Evolutionary conservation across 2,113 vertebrate genomes (phyloP).

Genomic region (Podarcis cretensis): DNA sequence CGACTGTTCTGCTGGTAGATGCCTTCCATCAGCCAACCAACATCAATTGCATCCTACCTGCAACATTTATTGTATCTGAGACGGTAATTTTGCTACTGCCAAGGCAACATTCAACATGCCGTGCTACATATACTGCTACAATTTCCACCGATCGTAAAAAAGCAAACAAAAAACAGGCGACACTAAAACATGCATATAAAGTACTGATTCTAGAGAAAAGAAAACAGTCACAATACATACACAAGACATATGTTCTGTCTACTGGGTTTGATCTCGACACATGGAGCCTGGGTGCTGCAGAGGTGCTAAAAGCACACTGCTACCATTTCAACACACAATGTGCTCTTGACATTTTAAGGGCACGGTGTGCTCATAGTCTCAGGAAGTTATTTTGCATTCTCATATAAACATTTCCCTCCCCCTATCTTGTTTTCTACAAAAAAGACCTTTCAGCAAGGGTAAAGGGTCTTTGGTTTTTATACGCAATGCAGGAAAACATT

Average conservation of each 20-base stretch:
- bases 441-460: conserved; percentile 67
- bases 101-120: neutral
- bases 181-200: conserved; percentile 45
- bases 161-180: conserved; percentile 22
- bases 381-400: conserved; percentile 71
- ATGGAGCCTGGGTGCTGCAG: conserved; percentile 18
- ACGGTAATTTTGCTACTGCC: neutral
- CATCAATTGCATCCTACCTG: neutral
- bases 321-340: conserved; percentile 51
- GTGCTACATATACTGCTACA: neutral
- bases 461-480: conserved; percentile 63
- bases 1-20: neutral
- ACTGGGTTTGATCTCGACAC: conserved; percentile 18
- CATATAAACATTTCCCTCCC: conserved; percentile 49
- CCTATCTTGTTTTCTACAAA: conserved; percentile 56
- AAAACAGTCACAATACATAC: conserved; percentile 28
- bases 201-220: conserved; percentile 29
- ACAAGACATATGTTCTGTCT: conserved; percentile 19
- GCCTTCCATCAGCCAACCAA: neutral
- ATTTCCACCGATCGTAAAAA: neutral
- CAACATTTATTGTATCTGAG: neutral
- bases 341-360: conserved; percentile 66
- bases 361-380: conserved; percentile 59
- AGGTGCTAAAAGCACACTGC: conserved; percentile 62
- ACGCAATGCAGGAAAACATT: conserved; percentile 66